Percentiles rank a stretch among this genome's conserved stretches.
Evolutionary conservation across 2,888 invertebrate genomes (phyloP).

Genomic region (Scaptomyza tumidula): DNA sequence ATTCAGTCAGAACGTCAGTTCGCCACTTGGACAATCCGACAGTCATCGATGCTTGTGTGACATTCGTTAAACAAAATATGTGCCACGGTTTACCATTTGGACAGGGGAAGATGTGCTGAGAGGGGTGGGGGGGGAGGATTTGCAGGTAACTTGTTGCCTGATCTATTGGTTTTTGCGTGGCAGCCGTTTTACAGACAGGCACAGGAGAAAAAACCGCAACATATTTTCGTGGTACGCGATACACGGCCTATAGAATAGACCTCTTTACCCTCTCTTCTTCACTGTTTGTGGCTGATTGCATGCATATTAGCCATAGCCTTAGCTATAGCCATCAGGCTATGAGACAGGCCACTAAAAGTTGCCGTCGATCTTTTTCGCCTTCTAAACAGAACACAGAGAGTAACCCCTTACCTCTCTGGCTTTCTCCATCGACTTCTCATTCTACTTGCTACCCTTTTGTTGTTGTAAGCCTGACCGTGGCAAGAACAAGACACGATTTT

Average conservation of each 20-base stretch:
- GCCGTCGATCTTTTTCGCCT: conserved; percentile 63
- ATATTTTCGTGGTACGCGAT: conserved; percentile 68
- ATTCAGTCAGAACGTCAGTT: conserved; percentile 16
- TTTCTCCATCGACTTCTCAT: not conserved
- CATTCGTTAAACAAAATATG: conserved; percentile 78
- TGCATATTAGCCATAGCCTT: conserved; percentile 78
- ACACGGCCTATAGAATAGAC: conserved; percentile 24
- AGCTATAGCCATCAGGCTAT: conserved; percentile 67
- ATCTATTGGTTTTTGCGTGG: conserved; percentile 79
- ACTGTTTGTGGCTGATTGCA: conserved; percentile 72
- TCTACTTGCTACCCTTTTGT: conserved; percentile 69
- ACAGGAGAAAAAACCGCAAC: conserved; percentile 47
- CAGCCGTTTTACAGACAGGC: conserved; percentile 52
- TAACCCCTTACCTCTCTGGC: not conserved
- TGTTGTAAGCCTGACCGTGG: conserved; percentile 60
- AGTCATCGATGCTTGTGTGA: conserved; percentile 55
- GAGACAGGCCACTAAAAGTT: conserved; percentile 45
- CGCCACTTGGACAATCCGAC: conserved; percentile 11
- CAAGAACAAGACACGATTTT: conserved; percentile 77
- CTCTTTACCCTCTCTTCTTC: not conserved
- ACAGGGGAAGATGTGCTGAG: not conserved
- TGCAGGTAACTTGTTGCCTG: conserved; percentile 55
- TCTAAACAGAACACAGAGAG: conserved; percentile 43
- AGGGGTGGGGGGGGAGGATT: not conserved
- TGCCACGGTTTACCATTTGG: conserved; percentile 52